Evolutionary conservation across 2,797 vertebrate species (phyloP), one percentile per base, ranked within the genome.

Genomic region (Cheracebus regulus): DNA sequence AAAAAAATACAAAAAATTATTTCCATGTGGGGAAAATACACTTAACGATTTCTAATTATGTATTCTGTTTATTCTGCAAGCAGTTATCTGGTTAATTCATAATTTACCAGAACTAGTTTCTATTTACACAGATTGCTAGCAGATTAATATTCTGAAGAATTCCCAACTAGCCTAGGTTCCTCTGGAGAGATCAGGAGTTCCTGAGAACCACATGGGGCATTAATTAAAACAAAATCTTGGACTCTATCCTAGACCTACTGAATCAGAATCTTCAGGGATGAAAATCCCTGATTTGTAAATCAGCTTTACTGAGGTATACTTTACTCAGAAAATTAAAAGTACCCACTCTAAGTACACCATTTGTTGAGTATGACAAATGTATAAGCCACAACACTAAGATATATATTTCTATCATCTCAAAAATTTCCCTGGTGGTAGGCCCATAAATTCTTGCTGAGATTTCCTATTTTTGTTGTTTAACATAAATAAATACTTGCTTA

Each of bases 31-130:
- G 64, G 96, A 97, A 90, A 96, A 97, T 24, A 97, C 0, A 11
- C 50, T 97, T 95, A 95, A 91, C 28, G 44, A 94, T 84, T 97
- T 89, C 95, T 97, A 90, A 92, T 64, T 93, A 82, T 30, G 1
- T 17, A 93, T 88, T 95, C 88, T 98, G 95, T 97, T 98, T 96
- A 97, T 80, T 95, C 93, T 95, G 80, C 70, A 96, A 61, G 90
- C 90, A 97, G 80, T 98, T 93, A 97, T 90, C 83, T 79, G 90
- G 94, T 67, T 93, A 97, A 98, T 97, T 97, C 85, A 97, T 97
- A 98, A 97, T 95, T 97, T 96, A 97, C 72, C 93, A 97, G 97
- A 96, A 97, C 10, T 39, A 96, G 95, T 92, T 96, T 97, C 92
- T 97, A 73, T 85, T 81, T 96, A 93, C 86, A 96, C 67, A 82